Percentiles rank a stretch among this genome's conserved stretches.
Conservation (phyloP, 2,113 vertebrate species). For the Chrysochloris asiatica region DNA sequence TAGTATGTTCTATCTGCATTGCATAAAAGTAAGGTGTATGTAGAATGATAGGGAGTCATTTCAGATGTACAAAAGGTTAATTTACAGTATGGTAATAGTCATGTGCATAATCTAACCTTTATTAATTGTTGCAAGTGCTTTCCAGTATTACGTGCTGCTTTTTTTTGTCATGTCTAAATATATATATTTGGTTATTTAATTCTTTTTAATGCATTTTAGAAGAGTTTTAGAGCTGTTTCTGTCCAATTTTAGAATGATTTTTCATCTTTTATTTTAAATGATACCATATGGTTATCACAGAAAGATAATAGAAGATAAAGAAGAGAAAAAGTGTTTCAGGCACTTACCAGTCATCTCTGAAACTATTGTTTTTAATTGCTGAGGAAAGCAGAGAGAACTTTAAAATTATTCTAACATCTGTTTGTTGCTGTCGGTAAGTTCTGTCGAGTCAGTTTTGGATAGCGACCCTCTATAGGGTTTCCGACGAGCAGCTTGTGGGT, state of each 20-base stretch:
- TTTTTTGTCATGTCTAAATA: conserved; percentile 63
- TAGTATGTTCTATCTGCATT: conserved; percentile 43
- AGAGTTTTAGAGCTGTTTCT: not conserved
- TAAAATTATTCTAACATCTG: conserved; percentile 22
- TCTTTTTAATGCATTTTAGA: conserved; percentile 58
- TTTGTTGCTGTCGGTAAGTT: too few species aligned
- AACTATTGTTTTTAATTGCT: conserved; percentile 23
- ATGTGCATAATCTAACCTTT: conserved; percentile 77
- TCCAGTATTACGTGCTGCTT: conserved; percentile 58
- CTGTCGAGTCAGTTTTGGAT: too few species aligned
- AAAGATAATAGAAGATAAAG: conserved; percentile 22
- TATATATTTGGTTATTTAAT: conserved; percentile 58
- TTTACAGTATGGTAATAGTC: conserved; percentile 71
- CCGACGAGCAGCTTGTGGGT: too few species aligned
- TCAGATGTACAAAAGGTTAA: conserved; percentile 63
- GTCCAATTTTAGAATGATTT: conserved; percentile 38
- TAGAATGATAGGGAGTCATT: conserved; percentile 64
- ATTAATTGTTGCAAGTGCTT: conserved; percentile 76
- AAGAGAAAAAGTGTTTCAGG: conserved; percentile 34
- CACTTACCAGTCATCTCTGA: not conserved
- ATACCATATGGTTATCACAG: conserved; percentile 1
- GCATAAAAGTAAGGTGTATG: conserved; percentile 61
- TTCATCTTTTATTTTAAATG: conserved; percentile 54
- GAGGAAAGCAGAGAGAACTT: not conserved
- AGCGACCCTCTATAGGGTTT: too few species aligned